Evolutionary conservation across 2,888 invertebrate species (phyloP).

Genomic region (Hyposoter dolosus): DNA sequence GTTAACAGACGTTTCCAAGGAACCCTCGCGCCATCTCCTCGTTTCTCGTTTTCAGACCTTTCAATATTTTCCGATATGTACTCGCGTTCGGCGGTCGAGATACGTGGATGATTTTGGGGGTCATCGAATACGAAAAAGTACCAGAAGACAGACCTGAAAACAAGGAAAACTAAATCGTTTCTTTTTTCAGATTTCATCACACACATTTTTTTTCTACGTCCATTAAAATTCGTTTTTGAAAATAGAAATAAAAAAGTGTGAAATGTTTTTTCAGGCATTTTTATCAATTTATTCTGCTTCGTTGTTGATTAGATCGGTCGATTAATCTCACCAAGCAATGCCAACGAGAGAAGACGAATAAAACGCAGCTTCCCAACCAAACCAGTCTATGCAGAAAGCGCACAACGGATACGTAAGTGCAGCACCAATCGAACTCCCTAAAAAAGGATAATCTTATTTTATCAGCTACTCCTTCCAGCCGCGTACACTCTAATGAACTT

Average conservation of each 20-base stretch:
- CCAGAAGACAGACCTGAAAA: conserved; percentile 85
- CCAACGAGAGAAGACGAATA: conserved; percentile 88
- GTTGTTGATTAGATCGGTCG: neutral
- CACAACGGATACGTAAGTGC: conserved; percentile 90
- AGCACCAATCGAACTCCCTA: conserved; percentile 88
- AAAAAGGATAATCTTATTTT: conserved; percentile 62
- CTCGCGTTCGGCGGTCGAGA: conserved; percentile 86
- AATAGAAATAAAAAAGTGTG: neutral
- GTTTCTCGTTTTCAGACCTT: conserved; percentile 72
- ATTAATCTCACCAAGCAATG: conserved; percentile 87
- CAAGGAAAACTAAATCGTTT: neutral
- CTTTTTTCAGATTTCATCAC: neutral
- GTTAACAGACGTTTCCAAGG: conserved; percentile 88
- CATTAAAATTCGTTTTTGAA: too few relatives aligned
- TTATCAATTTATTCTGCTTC: neutral
- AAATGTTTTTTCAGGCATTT: neutral
- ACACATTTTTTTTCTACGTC: too few relatives aligned
- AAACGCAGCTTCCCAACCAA: conserved; percentile 91
- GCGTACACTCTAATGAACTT: neutral
- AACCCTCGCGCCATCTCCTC: conserved; percentile 77
- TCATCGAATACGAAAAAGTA: conserved; percentile 88
- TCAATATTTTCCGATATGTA: conserved; percentile 87
- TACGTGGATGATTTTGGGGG: conserved; percentile 89
- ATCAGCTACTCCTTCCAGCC: neutral
- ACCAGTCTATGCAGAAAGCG: conserved; percentile 88